phyloP scores from a whole-genome alignment of 2,888 invertebrate genomes.

The Caenorhabditis sinica region DNA sequence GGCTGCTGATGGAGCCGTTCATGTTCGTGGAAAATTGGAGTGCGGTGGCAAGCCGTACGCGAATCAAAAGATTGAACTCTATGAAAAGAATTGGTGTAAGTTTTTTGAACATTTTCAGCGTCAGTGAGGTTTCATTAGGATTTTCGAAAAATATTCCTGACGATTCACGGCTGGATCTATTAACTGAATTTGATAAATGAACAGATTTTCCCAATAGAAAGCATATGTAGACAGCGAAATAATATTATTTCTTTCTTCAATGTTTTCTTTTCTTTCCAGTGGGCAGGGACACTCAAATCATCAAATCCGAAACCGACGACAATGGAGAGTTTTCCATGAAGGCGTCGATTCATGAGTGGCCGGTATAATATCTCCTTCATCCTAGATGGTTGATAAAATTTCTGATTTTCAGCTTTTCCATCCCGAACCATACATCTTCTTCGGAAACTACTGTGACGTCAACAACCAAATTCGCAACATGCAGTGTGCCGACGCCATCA shows the following conservation, averaged over 20 bases:
- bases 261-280: slow-evolving; percentile 14
- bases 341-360: slow-evolving; percentile 9
- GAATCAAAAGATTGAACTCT: not conserved
- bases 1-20: not conserved
- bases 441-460: not conserved
- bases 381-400: too few species aligned
- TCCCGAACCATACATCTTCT: slow-evolving; percentile 11
- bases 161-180: too few species aligned
- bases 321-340: not conserved
- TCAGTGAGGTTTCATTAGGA: too few species aligned
- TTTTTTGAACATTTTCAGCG: not conserved
- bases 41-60: slow-evolving; percentile 19
- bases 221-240: too few species aligned
- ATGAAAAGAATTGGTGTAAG: slow-evolving; percentile 18
- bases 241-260: too few species aligned
- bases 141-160: too few species aligned
- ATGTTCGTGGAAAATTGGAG: slow-evolving; percentile 21
- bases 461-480: not conserved
- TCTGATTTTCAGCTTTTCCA: not conserved
- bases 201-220: too few species aligned
- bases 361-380: slow-evolving; percentile 3
- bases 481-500: not conserved
- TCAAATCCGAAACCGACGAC: not conserved
- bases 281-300: not conserved
- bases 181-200: not conserved